A percentile compares a stretch with the other conserved stretches of the same genome.
These are phyloP conservation scores for Mobula birostris DNA, from an alignment of 2,113 vertebrate species.

Conservation along the genomic window DNA sequence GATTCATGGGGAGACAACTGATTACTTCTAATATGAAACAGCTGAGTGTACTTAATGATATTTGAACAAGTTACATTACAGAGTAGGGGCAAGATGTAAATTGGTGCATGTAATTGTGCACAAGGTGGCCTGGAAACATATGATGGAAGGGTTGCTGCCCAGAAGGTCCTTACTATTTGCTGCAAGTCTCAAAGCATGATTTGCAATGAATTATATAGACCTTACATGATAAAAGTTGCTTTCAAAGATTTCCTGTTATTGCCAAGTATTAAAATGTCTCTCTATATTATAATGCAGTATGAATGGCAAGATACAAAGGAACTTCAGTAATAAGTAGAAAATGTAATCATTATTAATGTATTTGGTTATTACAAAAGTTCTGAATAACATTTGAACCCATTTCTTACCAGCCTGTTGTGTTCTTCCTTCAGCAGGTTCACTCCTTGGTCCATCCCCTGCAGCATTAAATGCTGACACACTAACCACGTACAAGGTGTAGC, in stretches of 20 bases:
- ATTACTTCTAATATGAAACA: background rate
- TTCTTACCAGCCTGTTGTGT: constrained; percentile 78
- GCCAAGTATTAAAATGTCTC: background rate
- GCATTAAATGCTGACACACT: constrained; percentile 84
- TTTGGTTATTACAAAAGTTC: background rate
- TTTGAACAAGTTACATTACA: background rate
- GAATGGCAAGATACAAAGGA: too few relatives aligned
- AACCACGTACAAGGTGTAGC: constrained; percentile 76
- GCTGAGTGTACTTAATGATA: background rate
- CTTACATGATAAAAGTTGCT: background rate
- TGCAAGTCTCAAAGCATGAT: too few relatives aligned
- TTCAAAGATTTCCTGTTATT: background rate
- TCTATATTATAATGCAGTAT: too few relatives aligned
- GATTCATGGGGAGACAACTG: background rate
- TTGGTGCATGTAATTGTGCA: background rate
- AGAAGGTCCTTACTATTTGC: too few relatives aligned
- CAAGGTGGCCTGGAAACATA: background rate
- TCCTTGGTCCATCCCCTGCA: constrained; percentile 78
- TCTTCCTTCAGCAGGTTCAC: constrained; percentile 67
- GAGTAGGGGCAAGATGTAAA: background rate
- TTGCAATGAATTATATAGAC: too few relatives aligned
- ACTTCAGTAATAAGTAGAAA: background rate
- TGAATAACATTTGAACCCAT: background rate
- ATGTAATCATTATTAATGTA: background rate
- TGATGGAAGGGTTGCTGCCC: too few relatives aligned